These are phyloP conservation scores for Paragorgia papillata DNA, from an alignment of 92 coral and sea anemone genomes.

Conservation along the genomic window DNA sequence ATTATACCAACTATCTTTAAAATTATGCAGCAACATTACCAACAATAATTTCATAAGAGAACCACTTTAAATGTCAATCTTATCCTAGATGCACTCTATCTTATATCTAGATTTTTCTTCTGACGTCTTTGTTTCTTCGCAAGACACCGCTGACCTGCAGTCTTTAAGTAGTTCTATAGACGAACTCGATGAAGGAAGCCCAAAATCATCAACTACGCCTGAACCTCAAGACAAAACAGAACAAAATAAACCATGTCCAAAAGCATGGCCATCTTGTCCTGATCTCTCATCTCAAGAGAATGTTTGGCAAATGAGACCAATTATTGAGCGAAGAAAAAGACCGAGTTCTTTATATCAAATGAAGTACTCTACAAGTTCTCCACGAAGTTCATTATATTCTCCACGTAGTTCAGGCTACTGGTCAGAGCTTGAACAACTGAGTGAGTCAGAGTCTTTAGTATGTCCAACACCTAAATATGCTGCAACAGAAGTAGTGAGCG, in stretches of 20 bases:
- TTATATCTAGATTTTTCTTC: slow-evolving; percentile 19
- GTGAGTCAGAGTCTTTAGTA: slow-evolving; percentile 33
- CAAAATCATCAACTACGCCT: slow-evolving; percentile 21
- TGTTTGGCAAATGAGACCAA: slow-evolving; percentile 40
- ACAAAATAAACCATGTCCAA: not conserved
- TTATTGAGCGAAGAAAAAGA: slow-evolving; percentile 26
- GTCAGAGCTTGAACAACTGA: slow-evolving; percentile 44
- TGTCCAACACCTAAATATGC: slow-evolving; percentile 16
- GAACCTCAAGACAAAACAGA: slow-evolving; percentile 9
- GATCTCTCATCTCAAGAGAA: slow-evolving; percentile 37
- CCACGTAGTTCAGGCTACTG: slow-evolving; percentile 46
- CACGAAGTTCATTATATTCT: slow-evolving; percentile 28
- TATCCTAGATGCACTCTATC: too few species aligned
- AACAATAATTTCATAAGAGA: too few species aligned
- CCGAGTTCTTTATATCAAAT: slow-evolving; percentile 41
- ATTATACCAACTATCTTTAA: too few species aligned
- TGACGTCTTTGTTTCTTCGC: slow-evolving; percentile 30
- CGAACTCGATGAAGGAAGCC: slow-evolving; percentile 23
- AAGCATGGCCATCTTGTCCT: slow-evolving; percentile 43
- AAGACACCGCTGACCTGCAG: slow-evolving; percentile 9
- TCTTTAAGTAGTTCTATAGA: slow-evolving; percentile 33
- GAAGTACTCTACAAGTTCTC: slow-evolving; percentile 31
- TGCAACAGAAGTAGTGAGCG: slow-evolving; percentile 2
- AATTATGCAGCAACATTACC: too few species aligned
- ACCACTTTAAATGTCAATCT: too few species aligned